These are phyloP conservation scores for Tichodroma muraria DNA, from an alignment of 2,113 vertebrate species.

Conservation along the genomic window DNA sequence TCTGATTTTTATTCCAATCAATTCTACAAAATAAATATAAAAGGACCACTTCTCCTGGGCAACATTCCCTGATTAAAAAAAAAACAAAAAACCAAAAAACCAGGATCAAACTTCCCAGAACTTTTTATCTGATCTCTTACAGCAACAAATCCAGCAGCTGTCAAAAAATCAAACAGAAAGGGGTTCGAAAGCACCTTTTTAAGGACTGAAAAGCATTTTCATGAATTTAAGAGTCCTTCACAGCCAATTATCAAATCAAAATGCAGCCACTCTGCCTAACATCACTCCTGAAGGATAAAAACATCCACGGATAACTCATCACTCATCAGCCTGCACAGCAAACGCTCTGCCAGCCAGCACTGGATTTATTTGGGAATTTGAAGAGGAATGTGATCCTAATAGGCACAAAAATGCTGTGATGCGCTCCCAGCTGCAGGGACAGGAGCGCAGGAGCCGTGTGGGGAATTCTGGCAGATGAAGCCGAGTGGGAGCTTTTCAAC, in stretches of 20 bases:
- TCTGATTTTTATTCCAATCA: background rate
- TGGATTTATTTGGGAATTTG: background rate
- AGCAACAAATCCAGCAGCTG: slow-evolving; percentile 3
- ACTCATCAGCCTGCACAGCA: background rate
- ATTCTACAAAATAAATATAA: background rate
- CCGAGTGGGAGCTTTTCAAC: background rate
- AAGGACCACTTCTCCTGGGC: background rate
- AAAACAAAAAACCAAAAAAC: no score
- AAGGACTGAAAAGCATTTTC: slow-evolving; percentile 14
- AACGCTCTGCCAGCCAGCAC: background rate
- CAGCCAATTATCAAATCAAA: slow-evolving; percentile 40
- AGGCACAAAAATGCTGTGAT: background rate
- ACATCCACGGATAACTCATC: background rate
- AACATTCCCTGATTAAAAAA: background rate
- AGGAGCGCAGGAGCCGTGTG: fast-evolving
- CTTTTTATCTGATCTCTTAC: background rate
- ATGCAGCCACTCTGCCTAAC: background rate
- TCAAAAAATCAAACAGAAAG: slow-evolving; percentile 23
- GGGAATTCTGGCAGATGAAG: background rate
- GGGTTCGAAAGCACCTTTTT: slow-evolving; percentile 8
- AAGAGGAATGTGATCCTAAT: background rate
- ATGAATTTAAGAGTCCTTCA: slow-evolving; percentile 34
- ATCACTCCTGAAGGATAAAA: slow-evolving; percentile 16
- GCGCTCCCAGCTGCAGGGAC: background rate
- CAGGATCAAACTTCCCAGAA: background rate